These are phyloP conservation scores for Polietes domitor DNA, from an alignment of 2,888 invertebrate species.

Conservation along the genomic window DNA sequence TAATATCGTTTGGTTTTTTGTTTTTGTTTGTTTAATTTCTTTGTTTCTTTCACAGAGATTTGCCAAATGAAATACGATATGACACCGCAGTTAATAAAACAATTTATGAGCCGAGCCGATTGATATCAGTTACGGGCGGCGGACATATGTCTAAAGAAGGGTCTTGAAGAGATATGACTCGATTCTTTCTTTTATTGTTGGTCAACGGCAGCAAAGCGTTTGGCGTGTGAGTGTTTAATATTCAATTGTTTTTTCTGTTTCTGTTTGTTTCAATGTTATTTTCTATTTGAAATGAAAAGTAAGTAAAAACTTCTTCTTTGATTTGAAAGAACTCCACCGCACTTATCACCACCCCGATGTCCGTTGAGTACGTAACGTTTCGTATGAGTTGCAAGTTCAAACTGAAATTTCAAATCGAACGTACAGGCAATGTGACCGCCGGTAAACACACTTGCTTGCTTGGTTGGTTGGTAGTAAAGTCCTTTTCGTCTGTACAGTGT, in stretches of 20 bases:
- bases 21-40: conserved; percentile 8
- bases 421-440: conserved; percentile 49
- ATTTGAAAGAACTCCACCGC: neutral
- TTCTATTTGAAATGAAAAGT: neutral
- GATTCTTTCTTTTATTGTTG: conserved; percentile 24
- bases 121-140: conserved; percentile 6
- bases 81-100: conserved; percentile 20
- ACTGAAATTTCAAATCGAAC: conserved; percentile 60
- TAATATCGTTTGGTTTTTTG: conserved; percentile 5
- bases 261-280: no score
- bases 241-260: neutral
- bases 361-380: conserved; percentile 44
- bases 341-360: neutral
- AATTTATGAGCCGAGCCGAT: conserved; percentile 22
- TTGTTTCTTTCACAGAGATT: conserved; percentile 8
- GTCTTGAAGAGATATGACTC: neutral
- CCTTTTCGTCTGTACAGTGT: conserved; percentile 1
- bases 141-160: no score
- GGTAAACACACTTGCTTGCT: conserved; percentile 50
- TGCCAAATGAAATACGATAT: neutral
- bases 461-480: conserved; percentile 6
- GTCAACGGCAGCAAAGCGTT: neutral
- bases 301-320: conserved; percentile 7
- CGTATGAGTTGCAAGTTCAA: conserved; percentile 57
- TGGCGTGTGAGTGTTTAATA: neutral